Percentiles rank a stretch among this genome's conserved stretches.
Conservation (phyloP, 2,888 invertebrate genomes). For the Zygothrica quintamaculata region DNA sequence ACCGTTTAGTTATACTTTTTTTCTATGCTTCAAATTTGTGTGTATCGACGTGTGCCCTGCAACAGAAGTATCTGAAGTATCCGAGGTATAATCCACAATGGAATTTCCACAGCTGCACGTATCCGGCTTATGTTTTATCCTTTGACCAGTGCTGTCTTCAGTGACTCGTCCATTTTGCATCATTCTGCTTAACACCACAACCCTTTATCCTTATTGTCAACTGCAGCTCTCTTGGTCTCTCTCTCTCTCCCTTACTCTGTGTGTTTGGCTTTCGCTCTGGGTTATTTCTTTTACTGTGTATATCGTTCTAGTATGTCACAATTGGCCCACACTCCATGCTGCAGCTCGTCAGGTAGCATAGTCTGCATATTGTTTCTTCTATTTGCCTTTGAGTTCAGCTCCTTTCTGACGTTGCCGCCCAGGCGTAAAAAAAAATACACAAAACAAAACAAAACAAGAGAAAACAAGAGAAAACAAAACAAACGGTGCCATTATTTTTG, state of each 20-base stretch:
- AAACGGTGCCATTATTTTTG: conserved; percentile 72
- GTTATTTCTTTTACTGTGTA: conserved; percentile 25
- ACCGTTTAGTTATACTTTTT: too few relatives aligned
- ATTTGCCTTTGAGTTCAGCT: conserved; percentile 53
- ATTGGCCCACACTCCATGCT: conserved; percentile 11
- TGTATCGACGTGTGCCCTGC: not conserved
- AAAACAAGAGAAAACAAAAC: conserved; percentile 61
- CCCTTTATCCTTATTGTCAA: conserved; percentile 24
- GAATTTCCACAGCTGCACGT: conserved; percentile 27
- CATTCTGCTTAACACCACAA: conserved; percentile 13
- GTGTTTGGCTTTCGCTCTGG: conserved; percentile 18
- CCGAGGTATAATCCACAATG: conserved; percentile 46
- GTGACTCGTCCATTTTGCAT: conserved; percentile 33
- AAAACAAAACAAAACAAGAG: conserved; percentile 13
- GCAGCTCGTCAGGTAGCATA: conserved; percentile 19
- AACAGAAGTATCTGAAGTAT: conserved; percentile 50
- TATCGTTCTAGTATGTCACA: conserved; percentile 60
- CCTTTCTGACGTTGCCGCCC: conserved; percentile 39
- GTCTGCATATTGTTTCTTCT: conserved; percentile 54
- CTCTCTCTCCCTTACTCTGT: too few relatives aligned
- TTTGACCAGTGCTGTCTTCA: conserved; percentile 45
- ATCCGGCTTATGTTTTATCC: conserved; percentile 48
- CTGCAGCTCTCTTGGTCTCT: too few relatives aligned
- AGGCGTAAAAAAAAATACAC: conserved; percentile 38
- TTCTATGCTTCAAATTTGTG: too few relatives aligned